Conservation (phyloP, 2,113 vertebrate genomes). For the Boleophthalmus pectinirostris region DNA sequence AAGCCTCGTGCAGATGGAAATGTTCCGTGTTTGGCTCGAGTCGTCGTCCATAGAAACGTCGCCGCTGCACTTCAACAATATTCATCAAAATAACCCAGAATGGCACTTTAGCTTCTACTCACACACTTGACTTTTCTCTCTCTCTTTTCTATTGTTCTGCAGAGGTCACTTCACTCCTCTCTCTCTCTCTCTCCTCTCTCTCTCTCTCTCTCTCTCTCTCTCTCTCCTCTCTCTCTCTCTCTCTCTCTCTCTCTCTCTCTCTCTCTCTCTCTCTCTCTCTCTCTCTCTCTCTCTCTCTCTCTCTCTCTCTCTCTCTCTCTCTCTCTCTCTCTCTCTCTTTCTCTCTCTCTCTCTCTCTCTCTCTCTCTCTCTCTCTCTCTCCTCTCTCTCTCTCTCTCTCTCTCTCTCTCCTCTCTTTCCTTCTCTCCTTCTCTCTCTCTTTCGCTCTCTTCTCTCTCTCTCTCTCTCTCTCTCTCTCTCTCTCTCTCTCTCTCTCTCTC, state of each 20-base stretch:
- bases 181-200: neutral
- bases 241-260: neutral
- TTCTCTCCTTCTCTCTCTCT: too few species aligned
- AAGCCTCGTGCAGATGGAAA: too few species aligned
- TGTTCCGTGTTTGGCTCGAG: too few species aligned
- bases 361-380: neutral
- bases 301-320: neutral
- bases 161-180: neutral
- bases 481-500: neutral
- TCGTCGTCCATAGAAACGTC: too few species aligned
- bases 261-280: neutral
- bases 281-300: neutral
- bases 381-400: neutral
- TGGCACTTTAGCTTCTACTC: neutral
- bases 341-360: neutral
- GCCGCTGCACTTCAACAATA: too few species aligned
- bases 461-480: too few species aligned
- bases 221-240: neutral
- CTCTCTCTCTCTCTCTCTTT: neutral
- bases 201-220: too few species aligned
- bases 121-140: neutral
- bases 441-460: too few species aligned
- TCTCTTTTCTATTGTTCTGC: neutral
- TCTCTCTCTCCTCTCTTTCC: neutral
- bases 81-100: neutral